A percentile compares a stretch with the other conserved stretches of the same genome.
These are phyloP conservation scores for Clarias fuscus DNA, from an alignment of 2,797 vertebrate genomes.

Conservation along the genomic window DNA sequence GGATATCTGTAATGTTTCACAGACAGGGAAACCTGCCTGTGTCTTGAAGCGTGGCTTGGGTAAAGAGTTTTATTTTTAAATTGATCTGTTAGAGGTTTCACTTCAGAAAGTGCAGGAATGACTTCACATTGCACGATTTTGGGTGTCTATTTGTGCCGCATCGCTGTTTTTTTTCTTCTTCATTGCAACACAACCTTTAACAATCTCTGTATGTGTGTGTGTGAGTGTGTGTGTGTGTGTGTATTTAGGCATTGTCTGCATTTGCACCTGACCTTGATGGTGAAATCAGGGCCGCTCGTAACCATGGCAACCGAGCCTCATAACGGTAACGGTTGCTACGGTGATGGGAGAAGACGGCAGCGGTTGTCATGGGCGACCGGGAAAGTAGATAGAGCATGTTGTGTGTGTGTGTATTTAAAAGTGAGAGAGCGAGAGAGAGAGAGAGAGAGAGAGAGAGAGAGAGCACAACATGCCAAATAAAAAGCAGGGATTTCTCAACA, in stretches of 20 bases:
- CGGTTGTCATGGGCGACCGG: constrained; percentile 64
- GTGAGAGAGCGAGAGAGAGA: constrained; percentile 5
- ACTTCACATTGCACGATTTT: not conserved
- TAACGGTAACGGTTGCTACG: constrained; percentile 70
- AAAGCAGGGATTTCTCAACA: constrained; percentile 36
- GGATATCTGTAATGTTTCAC: not conserved
- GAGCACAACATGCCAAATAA: constrained; percentile 20
- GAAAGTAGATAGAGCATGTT: constrained; percentile 26
- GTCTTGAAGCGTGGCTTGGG: not conserved
- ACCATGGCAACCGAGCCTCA: constrained; percentile 68
- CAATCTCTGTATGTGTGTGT: constrained; percentile 9
- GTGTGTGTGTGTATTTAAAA: not conserved
- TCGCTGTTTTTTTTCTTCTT: not conserved
- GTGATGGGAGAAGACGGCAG: constrained; percentile 60
- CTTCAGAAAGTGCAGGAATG: not conserved
- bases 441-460: constrained; percentile 16
- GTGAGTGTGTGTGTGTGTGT: constrained; percentile 33
- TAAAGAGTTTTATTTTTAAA: not conserved
- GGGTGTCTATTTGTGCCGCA: not conserved
- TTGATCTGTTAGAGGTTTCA: not conserved
- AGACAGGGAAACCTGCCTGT: not conserved
- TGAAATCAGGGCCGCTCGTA: constrained; percentile 71
- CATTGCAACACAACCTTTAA: not conserved
- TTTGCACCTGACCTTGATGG: constrained; percentile 70
- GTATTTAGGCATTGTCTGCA: constrained; percentile 53